Evolutionary conservation across 2,797 vertebrate genomes (phyloP), one percentile per base, ranked within the genome.

Genomic region (Rhabdophis nuchalis): DNA sequence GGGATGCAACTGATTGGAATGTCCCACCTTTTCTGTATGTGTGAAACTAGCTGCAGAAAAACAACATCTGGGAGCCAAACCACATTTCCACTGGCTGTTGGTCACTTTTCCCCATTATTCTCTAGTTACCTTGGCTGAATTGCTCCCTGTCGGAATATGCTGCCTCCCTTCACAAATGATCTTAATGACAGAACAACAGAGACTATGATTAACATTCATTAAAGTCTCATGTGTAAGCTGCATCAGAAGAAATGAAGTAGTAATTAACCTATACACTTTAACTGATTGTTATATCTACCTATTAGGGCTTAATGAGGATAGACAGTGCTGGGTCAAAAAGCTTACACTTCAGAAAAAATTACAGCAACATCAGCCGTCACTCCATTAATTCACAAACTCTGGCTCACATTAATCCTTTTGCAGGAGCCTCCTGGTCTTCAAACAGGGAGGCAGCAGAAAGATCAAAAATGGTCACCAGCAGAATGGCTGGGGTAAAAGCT

Each of bases 261-360:
- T 93, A 93, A 93, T 93, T 93, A 93, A 93, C 92, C 92, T 91
- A 93, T 93, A 93, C 57, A 91, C 92, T 91, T 93, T 61, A 82
- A 88, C 86, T 88, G 92, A 93, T 88, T 93, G 92, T 93, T 93
- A 86, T 93, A 93, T 88, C 68, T 91, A 88, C 89, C 89, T 88
- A 93, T 93, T 93, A 91, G 89, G 82, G 89, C 89, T 91, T 93
- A 93, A 93, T 93, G 92, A 93, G 92, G 89, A 93, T 88, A 88
- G 92, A 87, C 92, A 93, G 92, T 58, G n/a, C 68, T 88, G 86
- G 92, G 89, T 93, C 89, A 93, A 93, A 93, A 93, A 93, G 68
- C 89, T 93, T 93, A 93, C 88, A 88, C 86, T 93, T 88, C 68
- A 64, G 46, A 36, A 64, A 56, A 85, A 85, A 9, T 6, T 56